Conservation (phyloP, 2,888 invertebrate genomes). For the Agrotis puta region DNA sequence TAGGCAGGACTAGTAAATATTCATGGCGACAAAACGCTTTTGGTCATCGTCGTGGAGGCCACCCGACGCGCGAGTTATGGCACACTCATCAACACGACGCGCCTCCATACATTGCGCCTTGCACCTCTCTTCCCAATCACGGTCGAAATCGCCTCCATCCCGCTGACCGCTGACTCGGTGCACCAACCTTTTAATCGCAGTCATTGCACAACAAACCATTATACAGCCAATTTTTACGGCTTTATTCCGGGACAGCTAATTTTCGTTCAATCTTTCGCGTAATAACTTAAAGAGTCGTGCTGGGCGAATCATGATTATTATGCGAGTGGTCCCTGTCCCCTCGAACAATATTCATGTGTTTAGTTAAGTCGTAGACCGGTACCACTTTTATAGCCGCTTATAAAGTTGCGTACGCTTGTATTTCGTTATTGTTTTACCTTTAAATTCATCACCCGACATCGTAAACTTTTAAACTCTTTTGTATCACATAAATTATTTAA, state of each 20-base stretch:
- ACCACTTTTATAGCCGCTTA: conserved; percentile 73
- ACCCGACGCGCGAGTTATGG: conserved; percentile 86
- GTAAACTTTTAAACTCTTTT: conserved; percentile 68
- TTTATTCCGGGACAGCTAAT: conserved; percentile 79
- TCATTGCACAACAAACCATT: conserved; percentile 71
- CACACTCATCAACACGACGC: conserved; percentile 75
- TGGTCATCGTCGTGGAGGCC: conserved; percentile 80
- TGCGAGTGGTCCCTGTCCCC: conserved; percentile 76
- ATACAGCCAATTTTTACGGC: conserved; percentile 76
- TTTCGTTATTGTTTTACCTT: conserved; percentile 72
- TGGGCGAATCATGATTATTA: conserved; percentile 84
- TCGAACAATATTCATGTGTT: conserved; percentile 79
- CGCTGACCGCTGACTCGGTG: conserved; percentile 60
- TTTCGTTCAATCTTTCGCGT: conserved; percentile 83
- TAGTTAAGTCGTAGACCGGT: conserved; percentile 74
- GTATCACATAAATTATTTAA: conserved; percentile 66
- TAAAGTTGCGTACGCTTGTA: conserved; percentile 71
- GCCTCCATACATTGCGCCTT: conserved; percentile 69
- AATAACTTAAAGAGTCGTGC: conserved; percentile 84
- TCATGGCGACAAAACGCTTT: conserved; percentile 86
- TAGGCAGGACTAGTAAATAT: conserved; percentile 81
- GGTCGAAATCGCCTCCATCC: conserved; percentile 40
- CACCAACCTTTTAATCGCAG: conserved; percentile 75
- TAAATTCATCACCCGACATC: conserved; percentile 66
- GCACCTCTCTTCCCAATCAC: conserved; percentile 61